Percentiles rank a stretch among this genome's conserved stretches.
phyloP scores from a whole-genome alignment of 2,888 invertebrate species.

The Mythimna lalbum region DNA sequence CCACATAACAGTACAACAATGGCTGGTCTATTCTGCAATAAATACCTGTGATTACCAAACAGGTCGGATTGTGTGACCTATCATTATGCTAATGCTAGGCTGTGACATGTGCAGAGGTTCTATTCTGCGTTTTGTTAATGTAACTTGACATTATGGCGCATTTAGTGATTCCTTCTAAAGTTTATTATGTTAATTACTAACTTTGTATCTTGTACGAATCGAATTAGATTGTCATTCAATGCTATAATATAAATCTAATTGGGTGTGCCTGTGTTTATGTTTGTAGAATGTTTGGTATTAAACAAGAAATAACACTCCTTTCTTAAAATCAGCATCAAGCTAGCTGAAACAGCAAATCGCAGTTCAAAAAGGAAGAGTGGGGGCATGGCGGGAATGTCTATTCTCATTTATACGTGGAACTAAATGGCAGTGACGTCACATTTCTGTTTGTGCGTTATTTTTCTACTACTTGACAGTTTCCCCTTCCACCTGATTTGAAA shows the following conservation, averaged over 20 bases:
- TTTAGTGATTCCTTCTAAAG: background rate
- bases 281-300: too few relatives aligned
- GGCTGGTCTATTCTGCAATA: slow-evolving; percentile 50
- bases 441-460: too few relatives aligned
- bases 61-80: slow-evolving; percentile 44
- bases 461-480: too few relatives aligned
- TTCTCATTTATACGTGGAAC: too few relatives aligned
- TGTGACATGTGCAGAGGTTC: slow-evolving; percentile 30
- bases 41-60: slow-evolving; percentile 56
- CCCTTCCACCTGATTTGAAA: too few relatives aligned
- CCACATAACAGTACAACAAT: slow-evolving; percentile 47
- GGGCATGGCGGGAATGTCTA: too few relatives aligned
- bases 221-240: background rate
- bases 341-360: too few relatives aligned
- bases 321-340: too few relatives aligned
- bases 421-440: too few relatives aligned
- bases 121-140: slow-evolving; percentile 20
- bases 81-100: slow-evolving; percentile 44
- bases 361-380: too few relatives aligned
- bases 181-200: background rate
- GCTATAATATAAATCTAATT: background rate
- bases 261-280: too few relatives aligned
- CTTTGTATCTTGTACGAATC: background rate
- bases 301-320: too few relatives aligned
- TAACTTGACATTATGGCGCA: slow-evolving; percentile 23